Percentiles rank a stretch among this genome's conserved stretches.
Evolutionary conservation across 2,888 invertebrate genomes (phyloP).

Genomic region (Papilio demoleus): DNA sequence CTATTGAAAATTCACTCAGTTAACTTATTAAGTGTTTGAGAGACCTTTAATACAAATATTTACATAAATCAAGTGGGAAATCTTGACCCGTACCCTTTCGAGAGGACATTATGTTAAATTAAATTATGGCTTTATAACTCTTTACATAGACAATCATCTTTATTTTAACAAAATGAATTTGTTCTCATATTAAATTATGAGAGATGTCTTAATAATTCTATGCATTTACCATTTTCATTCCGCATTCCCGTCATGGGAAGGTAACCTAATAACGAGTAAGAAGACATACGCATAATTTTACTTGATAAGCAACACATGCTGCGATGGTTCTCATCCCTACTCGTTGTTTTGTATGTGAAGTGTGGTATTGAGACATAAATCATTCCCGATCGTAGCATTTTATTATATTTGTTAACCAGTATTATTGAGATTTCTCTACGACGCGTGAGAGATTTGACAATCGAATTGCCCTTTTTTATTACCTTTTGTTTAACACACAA

Average conservation of each 20-base stretch:
- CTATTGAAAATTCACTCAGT: too few relatives aligned
- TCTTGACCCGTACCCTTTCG: not conserved
- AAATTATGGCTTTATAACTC: not conserved
- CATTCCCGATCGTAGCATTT: not conserved
- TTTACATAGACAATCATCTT: not conserved
- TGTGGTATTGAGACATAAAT: conserved; percentile 5
- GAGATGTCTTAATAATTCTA: not conserved
- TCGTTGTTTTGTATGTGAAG: not conserved
- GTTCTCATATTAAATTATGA: not conserved
- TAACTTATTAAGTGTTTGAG: too few relatives aligned
- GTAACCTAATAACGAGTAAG: conserved; percentile 20
- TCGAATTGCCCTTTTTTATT: conserved; percentile 15
- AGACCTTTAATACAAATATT: not conserved
- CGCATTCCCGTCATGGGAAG: conserved; percentile 42
- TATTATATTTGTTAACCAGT: not conserved
- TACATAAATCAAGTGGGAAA: not conserved
- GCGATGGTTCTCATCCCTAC: not conserved
- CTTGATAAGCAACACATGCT: not conserved
- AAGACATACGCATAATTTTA: not conserved
- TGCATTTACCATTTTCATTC: conserved; percentile 49
- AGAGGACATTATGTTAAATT: not conserved
- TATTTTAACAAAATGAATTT: not conserved
- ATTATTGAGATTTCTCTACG: not conserved
- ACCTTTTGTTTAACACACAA: conserved; percentile 11
- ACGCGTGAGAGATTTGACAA: not conserved